These are phyloP conservation scores for Drosophila melanogaster DNA, from an alignment of 1,140 invertebrate species.

Conservation along the genomic window Release_6_plus_ISO1_MT NT_037436.4:6700001-6700500, in stretches of 20 bases:
- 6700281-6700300: conserved; percentile 3
- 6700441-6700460: conserved; percentile 65
- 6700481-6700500: conserved; percentile 5
- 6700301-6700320: conserved; percentile 14
- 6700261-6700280: neutral
- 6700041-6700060: conserved; percentile 49
- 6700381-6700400: conserved; percentile 52
- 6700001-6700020: conserved; percentile 46
- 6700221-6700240: neutral
- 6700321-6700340: neutral
- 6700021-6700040: conserved; percentile 39
- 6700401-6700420: conserved; percentile 35
- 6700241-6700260: neutral
- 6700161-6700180: no score
- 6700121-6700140: neutral
- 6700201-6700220: neutral
- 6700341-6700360: conserved; percentile 38
- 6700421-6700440: conserved; percentile 38
- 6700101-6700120: neutral
- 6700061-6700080: conserved; percentile 17
- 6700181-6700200: neutral
- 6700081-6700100: conserved; percentile 30
- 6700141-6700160: neutral
- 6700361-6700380: conserved; percentile 24
- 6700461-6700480: conserved; percentile 47